A percentile compares a stretch with the other conserved stretches of the same genome.
Conservation (phyloP, 1,140 invertebrate species). For the Dendrolimus kikuchii region DNA sequence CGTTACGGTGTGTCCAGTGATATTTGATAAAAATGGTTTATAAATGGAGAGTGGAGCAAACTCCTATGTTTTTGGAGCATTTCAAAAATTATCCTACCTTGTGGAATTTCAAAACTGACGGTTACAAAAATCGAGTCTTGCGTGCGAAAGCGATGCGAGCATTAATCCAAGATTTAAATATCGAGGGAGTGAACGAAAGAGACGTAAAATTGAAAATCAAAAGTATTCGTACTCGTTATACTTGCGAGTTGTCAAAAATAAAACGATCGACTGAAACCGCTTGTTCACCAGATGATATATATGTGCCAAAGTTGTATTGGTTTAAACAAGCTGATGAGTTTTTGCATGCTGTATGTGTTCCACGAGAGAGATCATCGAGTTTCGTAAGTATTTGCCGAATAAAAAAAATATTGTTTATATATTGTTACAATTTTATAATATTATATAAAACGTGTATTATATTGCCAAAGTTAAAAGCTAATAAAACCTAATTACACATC, state of each 20-base stretch:
- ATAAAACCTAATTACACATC: too few species aligned
- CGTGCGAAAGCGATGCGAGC: slow-evolving; percentile 7
- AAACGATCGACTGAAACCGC: slow-evolving; percentile 7
- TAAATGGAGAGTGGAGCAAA: slow-evolving; percentile 8
- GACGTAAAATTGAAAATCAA: slow-evolving; percentile 14
- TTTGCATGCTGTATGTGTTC: slow-evolving; percentile 3
- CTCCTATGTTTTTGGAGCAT: slow-evolving; percentile 4
- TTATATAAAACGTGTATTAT: too few species aligned
- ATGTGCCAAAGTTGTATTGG: slow-evolving; percentile 8
- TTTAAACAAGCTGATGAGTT: slow-evolving; percentile 6
- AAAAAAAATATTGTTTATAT: too few species aligned
- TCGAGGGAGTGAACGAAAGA: slow-evolving; percentile 8
- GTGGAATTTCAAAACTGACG: slow-evolving; percentile 5
- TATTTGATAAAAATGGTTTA: slow-evolving; percentile 2
- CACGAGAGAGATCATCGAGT: not conserved
- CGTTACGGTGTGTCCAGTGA: too few species aligned
- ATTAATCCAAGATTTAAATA: slow-evolving; percentile 13
- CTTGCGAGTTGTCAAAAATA: slow-evolving; percentile 9
- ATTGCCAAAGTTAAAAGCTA: too few species aligned
- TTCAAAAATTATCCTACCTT: slow-evolving; percentile 8
- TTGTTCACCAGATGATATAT: slow-evolving; percentile 8
- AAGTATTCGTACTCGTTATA: slow-evolving; percentile 9
- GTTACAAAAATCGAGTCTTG: slow-evolving; percentile 1
- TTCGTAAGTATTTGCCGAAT: slow-evolving; percentile 6
- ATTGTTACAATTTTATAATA: too few species aligned